phyloP scores from a whole-genome alignment of 2,797 vertebrate species.

The Epinephelus coioides region DNA sequence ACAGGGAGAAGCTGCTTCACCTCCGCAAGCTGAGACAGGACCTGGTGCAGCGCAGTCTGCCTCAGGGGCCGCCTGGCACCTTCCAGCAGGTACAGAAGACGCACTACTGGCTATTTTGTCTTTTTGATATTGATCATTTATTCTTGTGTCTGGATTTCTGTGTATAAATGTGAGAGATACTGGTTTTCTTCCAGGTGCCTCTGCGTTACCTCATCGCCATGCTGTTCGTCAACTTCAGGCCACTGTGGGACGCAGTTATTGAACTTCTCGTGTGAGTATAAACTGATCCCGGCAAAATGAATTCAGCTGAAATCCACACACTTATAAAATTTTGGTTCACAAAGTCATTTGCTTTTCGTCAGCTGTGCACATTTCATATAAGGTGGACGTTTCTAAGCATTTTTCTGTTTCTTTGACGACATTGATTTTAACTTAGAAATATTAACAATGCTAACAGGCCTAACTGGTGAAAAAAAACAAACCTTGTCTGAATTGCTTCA shows the following conservation, averaged over 20 bases:
- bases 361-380: not conserved
- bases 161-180: not conserved
- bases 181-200: conserved; percentile 87
- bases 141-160: not conserved
- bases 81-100: conserved; percentile 89
- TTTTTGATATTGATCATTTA: not conserved
- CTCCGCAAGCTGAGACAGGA: conserved; percentile 95
- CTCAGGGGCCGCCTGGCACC: conserved; percentile 72
- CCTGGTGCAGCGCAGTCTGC: conserved; percentile 85
- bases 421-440: not conserved
- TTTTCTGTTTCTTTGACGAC: not conserved
- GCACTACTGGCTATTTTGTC: too few species aligned
- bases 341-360: not conserved
- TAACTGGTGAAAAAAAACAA: not conserved
- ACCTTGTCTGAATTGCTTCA: not conserved
- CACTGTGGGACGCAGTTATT: conserved; percentile 94
- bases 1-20: conserved; percentile 96
- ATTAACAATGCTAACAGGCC: not conserved
- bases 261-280: conserved; percentile 93
- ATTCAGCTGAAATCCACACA: not conserved
- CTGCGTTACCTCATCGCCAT: conserved; percentile 95
- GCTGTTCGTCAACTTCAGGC: conserved; percentile 96
- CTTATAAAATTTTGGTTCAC: not conserved
- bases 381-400: not conserved
- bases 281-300: not conserved